Evolutionary conservation across 1,140 invertebrate genomes (phyloP).

Genomic region (Anastrepha obliqua): DNA sequence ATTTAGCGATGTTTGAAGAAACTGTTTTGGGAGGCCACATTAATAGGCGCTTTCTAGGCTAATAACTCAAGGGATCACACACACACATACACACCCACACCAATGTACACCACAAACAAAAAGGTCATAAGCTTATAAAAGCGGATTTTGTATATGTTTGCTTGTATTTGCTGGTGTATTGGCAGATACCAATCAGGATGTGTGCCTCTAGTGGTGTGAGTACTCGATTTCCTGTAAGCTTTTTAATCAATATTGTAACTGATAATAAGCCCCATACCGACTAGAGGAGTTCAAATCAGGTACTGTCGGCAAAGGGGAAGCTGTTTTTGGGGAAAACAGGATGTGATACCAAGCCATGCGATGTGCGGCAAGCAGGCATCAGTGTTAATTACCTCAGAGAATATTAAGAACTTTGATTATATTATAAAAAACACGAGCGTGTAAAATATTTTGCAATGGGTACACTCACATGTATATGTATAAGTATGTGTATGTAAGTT

Average conservation of each 20-base stretch:
- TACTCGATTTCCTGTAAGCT: background rate
- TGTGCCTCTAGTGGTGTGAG: background rate
- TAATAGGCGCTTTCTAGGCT: background rate
- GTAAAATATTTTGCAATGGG: too few relatives aligned
- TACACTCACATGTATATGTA: too few relatives aligned
- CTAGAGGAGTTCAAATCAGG: background rate
- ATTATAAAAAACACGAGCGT: too few relatives aligned
- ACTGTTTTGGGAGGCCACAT: background rate
- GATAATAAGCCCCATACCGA: background rate
- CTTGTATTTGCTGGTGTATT: background rate
- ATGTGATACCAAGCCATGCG: background rate
- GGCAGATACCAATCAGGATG: background rate
- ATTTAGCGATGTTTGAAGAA: background rate
- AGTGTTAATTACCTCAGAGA: conserved; percentile 11
- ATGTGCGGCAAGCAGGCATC: background rate
- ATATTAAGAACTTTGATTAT: background rate
- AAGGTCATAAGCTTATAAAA: conserved; percentile 22
- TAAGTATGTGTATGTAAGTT: too few relatives aligned
- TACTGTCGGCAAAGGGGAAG: too few relatives aligned
- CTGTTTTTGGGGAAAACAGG: background rate
- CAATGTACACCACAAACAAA: background rate
- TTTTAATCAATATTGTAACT: conserved; percentile 9
- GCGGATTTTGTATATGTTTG: background rate
- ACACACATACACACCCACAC: background rate
- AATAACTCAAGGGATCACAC: background rate